phyloP scores from a whole-genome alignment of 2,113 vertebrate species.

The Microtus richardsoni region DNA sequence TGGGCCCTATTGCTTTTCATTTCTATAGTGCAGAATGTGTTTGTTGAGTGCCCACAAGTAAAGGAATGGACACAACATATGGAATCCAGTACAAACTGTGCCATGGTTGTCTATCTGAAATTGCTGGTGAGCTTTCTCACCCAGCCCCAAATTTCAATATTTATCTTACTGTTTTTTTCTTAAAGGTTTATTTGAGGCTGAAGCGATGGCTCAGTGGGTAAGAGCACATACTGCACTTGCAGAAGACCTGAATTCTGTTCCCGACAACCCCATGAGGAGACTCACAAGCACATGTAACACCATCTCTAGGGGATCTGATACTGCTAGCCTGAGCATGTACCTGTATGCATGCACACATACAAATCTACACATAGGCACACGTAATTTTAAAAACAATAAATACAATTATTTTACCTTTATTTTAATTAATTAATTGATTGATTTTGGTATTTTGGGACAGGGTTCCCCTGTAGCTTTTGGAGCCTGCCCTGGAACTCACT shows the following conservation, averaged over 20 bases:
- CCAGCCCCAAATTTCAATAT: neutral
- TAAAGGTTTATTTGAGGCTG: neutral
- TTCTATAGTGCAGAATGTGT: too few relatives aligned
- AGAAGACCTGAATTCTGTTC: neutral
- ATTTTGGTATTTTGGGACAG: too few relatives aligned
- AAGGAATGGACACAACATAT: accelerated
- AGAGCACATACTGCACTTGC: neutral
- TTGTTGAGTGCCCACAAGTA: accelerated
- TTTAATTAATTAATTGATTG: too few relatives aligned
- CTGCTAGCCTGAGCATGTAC: too few relatives aligned
- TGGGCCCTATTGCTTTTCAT: accelerated
- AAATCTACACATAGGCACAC: neutral
- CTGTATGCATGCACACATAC: neutral
- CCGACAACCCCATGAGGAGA: neutral
- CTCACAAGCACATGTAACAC: neutral
- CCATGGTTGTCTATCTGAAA: neutral
- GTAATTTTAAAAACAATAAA: neutral
- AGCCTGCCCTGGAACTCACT: too few relatives aligned
- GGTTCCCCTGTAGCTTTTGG: too few relatives aligned
- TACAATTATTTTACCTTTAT: neutral
- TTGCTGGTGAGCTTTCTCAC: neutral
- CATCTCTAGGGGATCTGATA: neutral
- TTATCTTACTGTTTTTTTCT: neutral
- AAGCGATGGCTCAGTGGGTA: neutral
- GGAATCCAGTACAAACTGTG: too few relatives aligned